A percentile compares a stretch with the other conserved stretches of the same genome.
phyloP scores from a whole-genome alignment of 2,888 invertebrate genomes.

The Bibio marci region DNA sequence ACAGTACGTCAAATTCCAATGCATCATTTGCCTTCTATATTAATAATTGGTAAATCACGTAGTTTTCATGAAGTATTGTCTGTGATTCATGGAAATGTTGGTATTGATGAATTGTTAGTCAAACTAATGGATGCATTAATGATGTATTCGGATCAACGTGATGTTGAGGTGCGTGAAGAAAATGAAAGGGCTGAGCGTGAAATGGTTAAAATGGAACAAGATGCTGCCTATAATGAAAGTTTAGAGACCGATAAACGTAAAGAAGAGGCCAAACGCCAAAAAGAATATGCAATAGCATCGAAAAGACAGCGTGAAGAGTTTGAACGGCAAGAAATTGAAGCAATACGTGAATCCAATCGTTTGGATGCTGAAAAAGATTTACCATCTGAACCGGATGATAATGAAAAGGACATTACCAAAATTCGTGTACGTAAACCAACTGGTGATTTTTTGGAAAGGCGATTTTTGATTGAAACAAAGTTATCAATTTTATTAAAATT shows the following conservation, averaged over 20 bases:
- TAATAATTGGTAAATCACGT: conserved; percentile 76
- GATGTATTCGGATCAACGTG: conserved; percentile 59
- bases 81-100: conserved; percentile 79
- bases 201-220: conserved; percentile 81
- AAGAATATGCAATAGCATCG: conserved; percentile 45
- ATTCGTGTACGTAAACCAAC: conserved; percentile 71
- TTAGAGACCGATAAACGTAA: conserved; percentile 62
- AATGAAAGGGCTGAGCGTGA: conserved; percentile 78
- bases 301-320: conserved; percentile 58
- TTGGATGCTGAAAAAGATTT: conserved; percentile 41
- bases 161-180: conserved; percentile 66
- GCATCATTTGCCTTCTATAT: conserved; percentile 73
- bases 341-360: conserved; percentile 50
- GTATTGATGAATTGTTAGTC: conserved; percentile 75
- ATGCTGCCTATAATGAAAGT: conserved; percentile 81
- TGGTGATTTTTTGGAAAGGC: conserved; percentile 56
- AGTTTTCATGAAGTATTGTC: conserved; percentile 81
- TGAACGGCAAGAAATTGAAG: conserved; percentile 52
- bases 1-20: conserved; percentile 72
- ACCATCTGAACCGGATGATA: conserved; percentile 51
- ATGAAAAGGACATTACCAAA: conserved; percentile 43
- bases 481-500: conserved; percentile 67
- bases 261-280: conserved; percentile 66
- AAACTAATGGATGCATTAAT: conserved; percentile 77
- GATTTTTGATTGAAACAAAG: conserved; percentile 35